phyloP scores from a whole-genome alignment of 1,140 invertebrate species.

The Pseudachorutes palmiensis region DNA sequence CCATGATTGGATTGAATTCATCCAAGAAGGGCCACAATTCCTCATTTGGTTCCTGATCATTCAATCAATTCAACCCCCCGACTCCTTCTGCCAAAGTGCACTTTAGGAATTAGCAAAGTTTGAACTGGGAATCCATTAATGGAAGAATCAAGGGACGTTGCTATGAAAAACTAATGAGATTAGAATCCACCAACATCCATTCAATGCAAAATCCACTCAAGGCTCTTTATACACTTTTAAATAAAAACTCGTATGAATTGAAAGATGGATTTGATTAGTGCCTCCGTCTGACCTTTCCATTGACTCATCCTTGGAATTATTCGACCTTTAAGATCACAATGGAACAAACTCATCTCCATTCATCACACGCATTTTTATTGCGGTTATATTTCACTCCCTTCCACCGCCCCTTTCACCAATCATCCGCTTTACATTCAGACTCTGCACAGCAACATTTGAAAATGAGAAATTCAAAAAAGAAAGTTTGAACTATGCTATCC shows the following conservation, averaged over 20 bases:
- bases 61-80: neutral
- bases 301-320: neutral
- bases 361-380: neutral
- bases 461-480: too few species aligned
- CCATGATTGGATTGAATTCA: neutral
- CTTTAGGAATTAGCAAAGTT: slow-evolving; percentile 35
- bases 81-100: slow-evolving; percentile 20
- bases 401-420: slow-evolving; percentile 1
- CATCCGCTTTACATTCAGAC: too few species aligned
- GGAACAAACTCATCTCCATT: neutral
- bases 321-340: slow-evolving; percentile 7
- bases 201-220: too few species aligned
- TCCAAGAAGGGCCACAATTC: neutral
- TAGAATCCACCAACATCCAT: slow-evolving; percentile 29
- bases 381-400: neutral
- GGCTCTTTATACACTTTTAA: too few species aligned
- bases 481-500: neutral
- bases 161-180: slow-evolving; percentile 27
- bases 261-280: neutral
- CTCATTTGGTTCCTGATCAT: neutral
- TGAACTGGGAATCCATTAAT: slow-evolving; percentile 33
- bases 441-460: too few species aligned
- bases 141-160: slow-evolving; percentile 16
- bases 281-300: neutral
- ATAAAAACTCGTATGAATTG: too few species aligned